A percentile compares a stretch with the other conserved stretches of the same genome.
Conservation (phyloP, 2,797 vertebrate species). For the Hoplostethus atlanticus region DNA sequence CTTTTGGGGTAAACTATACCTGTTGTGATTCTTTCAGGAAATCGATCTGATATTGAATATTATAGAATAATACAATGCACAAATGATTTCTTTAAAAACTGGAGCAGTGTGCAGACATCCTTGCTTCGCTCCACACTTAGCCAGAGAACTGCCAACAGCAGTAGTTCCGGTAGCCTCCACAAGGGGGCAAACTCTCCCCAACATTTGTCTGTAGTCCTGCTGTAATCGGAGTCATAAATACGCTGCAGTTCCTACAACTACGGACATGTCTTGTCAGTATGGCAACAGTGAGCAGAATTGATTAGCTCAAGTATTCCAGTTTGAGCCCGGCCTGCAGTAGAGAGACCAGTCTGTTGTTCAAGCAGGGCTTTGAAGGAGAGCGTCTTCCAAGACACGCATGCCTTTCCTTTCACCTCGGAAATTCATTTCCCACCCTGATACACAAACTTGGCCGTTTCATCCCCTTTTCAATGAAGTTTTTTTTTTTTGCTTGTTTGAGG, state of each 20-base stretch:
- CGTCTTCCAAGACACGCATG: constrained; percentile 37
- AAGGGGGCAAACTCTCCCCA: constrained; percentile 82
- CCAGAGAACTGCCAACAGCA: neutral
- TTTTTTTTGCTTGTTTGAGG: constrained; percentile 35
- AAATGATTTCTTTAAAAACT: constrained; percentile 18
- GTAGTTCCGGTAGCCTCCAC: constrained; percentile 55
- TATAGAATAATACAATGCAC: constrained; percentile 10
- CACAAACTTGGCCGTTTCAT: constrained; percentile 61
- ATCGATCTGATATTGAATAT: constrained; percentile 27
- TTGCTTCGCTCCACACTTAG: neutral
- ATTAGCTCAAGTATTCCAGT: constrained; percentile 33
- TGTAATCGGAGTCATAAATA: constrained; percentile 16
- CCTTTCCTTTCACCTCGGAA: constrained; percentile 68
- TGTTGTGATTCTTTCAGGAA: constrained; percentile 30
- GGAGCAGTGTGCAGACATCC: constrained; percentile 15
- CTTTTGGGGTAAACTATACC: constrained; percentile 16
- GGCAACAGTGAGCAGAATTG: constrained; percentile 26
- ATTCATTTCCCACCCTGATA: constrained; percentile 64
- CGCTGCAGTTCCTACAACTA: constrained; percentile 19
- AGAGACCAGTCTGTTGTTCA: constrained; percentile 30
- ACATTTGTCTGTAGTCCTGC: constrained; percentile 33
- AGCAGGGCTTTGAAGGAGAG: constrained; percentile 40
- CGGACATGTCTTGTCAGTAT: constrained; percentile 25
- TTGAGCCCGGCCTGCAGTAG: constrained; percentile 16
- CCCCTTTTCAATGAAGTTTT: constrained; percentile 30